phyloP scores from a whole-genome alignment of 2,888 invertebrate genomes.

The Stenotaenia linearis region DNA sequence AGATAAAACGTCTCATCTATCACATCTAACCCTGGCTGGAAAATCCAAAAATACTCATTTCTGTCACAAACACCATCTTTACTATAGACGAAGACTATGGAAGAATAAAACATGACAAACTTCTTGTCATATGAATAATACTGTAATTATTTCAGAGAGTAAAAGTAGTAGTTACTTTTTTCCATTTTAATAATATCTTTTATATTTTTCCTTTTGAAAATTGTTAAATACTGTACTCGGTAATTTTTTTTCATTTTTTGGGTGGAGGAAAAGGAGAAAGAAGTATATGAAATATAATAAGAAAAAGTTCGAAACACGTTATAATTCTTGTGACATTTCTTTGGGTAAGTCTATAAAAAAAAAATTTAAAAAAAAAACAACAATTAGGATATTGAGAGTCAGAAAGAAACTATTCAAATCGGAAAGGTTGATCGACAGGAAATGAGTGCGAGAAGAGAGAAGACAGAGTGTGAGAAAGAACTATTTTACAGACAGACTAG shows the following conservation, averaged over 20 bases:
- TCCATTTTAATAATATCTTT: background rate
- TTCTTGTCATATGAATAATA: background rate
- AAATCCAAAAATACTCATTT: background rate
- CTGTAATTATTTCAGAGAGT: background rate
- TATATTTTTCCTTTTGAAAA: background rate
- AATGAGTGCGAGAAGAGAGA: background rate
- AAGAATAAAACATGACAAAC: background rate
- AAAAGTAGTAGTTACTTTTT: background rate
- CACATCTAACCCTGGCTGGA: background rate
- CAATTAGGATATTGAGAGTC: background rate
- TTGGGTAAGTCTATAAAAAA: background rate
- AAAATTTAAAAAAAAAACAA: background rate
- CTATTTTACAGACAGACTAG: slow-evolving; percentile 28
- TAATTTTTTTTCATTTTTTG: background rate
- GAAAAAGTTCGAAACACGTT: background rate
- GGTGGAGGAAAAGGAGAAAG: background rate
- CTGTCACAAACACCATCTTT: background rate
- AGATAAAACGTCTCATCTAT: background rate
- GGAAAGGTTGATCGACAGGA: background rate
- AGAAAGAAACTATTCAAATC: background rate
- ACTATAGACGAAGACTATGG: background rate
- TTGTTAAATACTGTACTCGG: background rate
- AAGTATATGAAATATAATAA: background rate
- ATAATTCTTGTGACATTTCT: background rate
- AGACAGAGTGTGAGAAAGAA: slow-evolving; percentile 2